Conservation (phyloP, 2,113 vertebrate genomes). For the Puffinus mauretanicus region DNA sequence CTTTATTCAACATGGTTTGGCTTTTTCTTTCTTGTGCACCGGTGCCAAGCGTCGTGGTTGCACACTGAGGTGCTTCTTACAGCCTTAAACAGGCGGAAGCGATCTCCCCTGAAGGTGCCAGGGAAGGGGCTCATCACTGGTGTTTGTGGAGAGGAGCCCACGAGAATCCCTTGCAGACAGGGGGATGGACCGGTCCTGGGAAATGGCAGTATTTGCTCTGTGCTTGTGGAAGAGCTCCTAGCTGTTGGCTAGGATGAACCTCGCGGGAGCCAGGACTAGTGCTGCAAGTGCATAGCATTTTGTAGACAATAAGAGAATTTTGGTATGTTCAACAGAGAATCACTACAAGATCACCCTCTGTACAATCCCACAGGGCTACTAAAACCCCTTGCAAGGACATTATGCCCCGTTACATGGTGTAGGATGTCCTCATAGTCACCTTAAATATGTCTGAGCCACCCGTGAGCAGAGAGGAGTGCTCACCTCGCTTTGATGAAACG, state of each 20-base stretch:
- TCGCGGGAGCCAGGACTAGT: not conserved
- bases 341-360: not conserved
- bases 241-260: not conserved
- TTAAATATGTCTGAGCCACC: not conserved
- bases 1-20: no score
- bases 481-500: not conserved
- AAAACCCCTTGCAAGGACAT: not conserved
- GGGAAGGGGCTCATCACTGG: not conserved
- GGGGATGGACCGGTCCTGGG: not conserved
- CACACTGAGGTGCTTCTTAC: not conserved
- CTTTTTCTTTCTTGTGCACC: not conserved
- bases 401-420: not conserved
- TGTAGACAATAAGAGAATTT: not conserved
- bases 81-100: not conserved
- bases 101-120: accelerated
- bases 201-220: not conserved
- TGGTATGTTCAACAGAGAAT: not conserved
- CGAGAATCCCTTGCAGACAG: no score
- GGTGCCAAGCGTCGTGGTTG: no score
- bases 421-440: not conserved
- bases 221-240: not conserved
- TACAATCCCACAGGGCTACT: not conserved
- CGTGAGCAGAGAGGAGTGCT: no score
- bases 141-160: not conserved
- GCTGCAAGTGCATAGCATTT: not conserved